A percentile compares a stretch with the other conserved stretches of the same genome.
These are phyloP conservation scores for Gisinianus flammeolus DNA, from an alignment of 2,888 invertebrate genomes.

Conservation along the genomic window DNA sequence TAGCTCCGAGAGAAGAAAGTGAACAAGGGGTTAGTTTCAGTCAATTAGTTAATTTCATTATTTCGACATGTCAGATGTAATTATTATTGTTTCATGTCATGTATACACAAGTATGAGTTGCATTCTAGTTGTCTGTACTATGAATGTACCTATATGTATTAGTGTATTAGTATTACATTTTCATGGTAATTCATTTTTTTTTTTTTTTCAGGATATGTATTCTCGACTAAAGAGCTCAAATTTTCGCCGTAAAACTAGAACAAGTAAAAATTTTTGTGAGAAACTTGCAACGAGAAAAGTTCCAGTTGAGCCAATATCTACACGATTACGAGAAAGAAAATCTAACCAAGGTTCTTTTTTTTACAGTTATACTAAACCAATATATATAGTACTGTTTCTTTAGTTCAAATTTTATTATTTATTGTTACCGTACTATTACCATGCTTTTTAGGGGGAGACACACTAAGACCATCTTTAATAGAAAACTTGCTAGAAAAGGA, in stretches of 20 bases:
- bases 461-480: not conserved
- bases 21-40: not conserved
- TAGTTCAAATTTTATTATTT: not conserved
- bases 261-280: slow-evolving; percentile 20
- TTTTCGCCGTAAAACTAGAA: not conserved
- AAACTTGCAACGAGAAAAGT: not conserved
- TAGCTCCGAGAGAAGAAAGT: not conserved
- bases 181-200: not conserved
- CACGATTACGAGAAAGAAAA: slow-evolving; percentile 38
- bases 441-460: not conserved
- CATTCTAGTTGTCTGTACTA: not conserved
- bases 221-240: slow-evolving; percentile 37
- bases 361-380: not conserved
- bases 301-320: slow-evolving; percentile 38
- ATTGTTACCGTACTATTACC: not conserved
- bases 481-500: not conserved
- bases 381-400: not conserved
- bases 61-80: not conserved
- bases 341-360: slow-evolving; percentile 13
- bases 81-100: not conserved
- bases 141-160: not conserved
- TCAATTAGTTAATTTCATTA: not conserved
- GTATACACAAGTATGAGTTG: not conserved
- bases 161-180: not conserved
- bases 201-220: slow-evolving; percentile 42